These are phyloP conservation scores for Nothobranchius kuhntae DNA, from an alignment of 2,113 vertebrate genomes.

Conservation along the genomic window DNA sequence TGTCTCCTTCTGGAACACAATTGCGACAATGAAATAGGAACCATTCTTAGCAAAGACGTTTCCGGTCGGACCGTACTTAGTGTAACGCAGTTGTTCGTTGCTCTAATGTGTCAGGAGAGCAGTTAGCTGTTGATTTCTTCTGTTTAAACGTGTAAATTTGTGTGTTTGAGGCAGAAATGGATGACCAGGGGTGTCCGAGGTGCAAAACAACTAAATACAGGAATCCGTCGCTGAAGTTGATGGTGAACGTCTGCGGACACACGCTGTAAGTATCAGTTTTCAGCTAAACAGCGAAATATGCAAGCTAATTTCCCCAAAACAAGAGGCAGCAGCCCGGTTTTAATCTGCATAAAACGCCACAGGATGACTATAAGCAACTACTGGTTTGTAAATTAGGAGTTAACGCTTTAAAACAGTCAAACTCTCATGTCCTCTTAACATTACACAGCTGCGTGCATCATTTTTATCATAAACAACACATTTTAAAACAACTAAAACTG, in stretches of 20 bases:
- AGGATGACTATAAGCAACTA: too few species aligned
- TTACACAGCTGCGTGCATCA: too few species aligned
- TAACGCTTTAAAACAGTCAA: too few species aligned
- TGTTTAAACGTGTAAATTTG: neutral
- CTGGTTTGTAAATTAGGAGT: too few species aligned
- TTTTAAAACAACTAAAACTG: too few species aligned
- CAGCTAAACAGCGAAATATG: neutral
- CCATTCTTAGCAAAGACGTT: slow-evolving; percentile 18
- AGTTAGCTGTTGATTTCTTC: slow-evolving; percentile 24
- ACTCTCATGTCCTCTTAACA: too few species aligned
- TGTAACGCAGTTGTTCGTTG: slow-evolving; percentile 33
- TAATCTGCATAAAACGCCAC: too few species aligned
- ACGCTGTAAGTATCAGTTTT: slow-evolving; percentile 88
- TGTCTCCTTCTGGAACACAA: too few species aligned
- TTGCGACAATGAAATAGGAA: slow-evolving; percentile 38
- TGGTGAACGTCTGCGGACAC: slow-evolving; percentile 98
- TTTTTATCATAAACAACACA: too few species aligned
- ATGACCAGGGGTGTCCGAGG: slow-evolving; percentile 92
- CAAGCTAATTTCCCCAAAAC: too few species aligned
- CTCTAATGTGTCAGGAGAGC: slow-evolving; percentile 8
- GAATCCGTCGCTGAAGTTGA: slow-evolving; percentile 93
- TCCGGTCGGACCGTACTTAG: slow-evolving; percentile 49
- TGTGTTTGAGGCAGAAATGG: slow-evolving; percentile 76
- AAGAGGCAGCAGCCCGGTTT: neutral
- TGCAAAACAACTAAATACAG: slow-evolving; percentile 98